These are phyloP conservation scores for Chrysolina haemoptera DNA, from an alignment of 2,888 invertebrate genomes.

Conservation along the genomic window DNA sequence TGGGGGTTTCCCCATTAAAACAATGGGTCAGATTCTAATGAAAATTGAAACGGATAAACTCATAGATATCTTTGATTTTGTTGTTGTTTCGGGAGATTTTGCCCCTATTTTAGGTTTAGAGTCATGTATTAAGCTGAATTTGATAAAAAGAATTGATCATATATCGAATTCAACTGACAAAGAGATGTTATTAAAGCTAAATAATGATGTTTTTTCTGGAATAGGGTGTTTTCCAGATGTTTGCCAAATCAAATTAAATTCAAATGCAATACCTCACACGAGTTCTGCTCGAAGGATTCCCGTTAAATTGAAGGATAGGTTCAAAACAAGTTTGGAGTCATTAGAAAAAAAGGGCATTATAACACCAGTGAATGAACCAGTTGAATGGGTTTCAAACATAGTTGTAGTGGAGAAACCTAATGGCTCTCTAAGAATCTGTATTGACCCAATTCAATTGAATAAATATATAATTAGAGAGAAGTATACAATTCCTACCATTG, in stretches of 20 bases:
- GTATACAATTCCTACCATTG: constrained; percentile 19
- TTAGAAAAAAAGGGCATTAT: constrained; percentile 13
- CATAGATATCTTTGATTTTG: neutral
- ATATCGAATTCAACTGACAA: neutral
- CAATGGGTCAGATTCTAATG: constrained; percentile 2
- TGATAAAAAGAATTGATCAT: constrained; percentile 15
- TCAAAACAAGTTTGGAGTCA: constrained; percentile 12
- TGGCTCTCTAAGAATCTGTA: constrained; percentile 23
- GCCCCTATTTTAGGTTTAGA: constrained; percentile 9
- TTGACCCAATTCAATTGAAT: constrained; percentile 30
- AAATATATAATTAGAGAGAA: constrained; percentile 25
- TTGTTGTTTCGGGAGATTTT: constrained; percentile 13
- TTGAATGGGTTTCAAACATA: constrained; percentile 23
- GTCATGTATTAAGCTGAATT: neutral
- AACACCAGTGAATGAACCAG: neutral
- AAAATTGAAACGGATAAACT: constrained; percentile 4
- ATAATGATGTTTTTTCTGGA: neutral
- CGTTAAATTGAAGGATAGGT: neutral
- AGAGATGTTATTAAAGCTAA: neutral
- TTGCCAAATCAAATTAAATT: neutral
- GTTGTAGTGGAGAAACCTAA: constrained; percentile 29
- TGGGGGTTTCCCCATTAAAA: constrained; percentile 1
- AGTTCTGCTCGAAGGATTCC: constrained; percentile 11
- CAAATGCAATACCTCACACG: neutral
- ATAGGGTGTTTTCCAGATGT: constrained; percentile 9